Evolutionary conservation across 64 coral and sea anemone genomes (phyloP), one percentile per base, ranked within the genome.

Genomic region (Montipora cactus): DNA sequence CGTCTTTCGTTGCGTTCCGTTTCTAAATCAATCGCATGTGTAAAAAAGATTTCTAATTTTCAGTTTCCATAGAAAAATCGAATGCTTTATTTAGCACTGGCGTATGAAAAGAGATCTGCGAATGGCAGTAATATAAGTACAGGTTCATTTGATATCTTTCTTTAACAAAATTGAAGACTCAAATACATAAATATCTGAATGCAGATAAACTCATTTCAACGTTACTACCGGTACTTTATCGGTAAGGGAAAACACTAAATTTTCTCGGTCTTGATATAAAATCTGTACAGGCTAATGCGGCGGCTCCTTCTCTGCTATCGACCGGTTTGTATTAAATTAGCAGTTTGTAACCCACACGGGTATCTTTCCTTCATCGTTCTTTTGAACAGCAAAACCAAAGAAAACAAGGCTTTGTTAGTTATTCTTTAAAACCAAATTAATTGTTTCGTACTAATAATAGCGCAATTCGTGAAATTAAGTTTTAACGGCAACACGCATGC

Each of bases 221-320:
- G 44, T 69, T 20, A 69, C 53, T 57, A 47, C 7, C 18, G 44
- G 46, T 20, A 69, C 53, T 57, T 68, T 84, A 68, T 68, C 62
- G 16, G 28, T 14, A 44, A 46, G 14, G 67, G n/a, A 82, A 69
- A 70, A 57, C 6, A 57, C 53, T 57, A 6, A 1, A 8, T 57
- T 57, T 68, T 84, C 67, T 84, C 81, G 81, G 81, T 69, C 58
- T 47, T 59, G 14, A 84, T 84, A 84, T 19, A 47, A 3, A 9
- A 67, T 67, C 67, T 84, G 25, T 84, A 61, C 45, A 58, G 67
- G 45, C 46, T 48, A 61, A 44, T 44, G 81, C 62, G 25, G 19
- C 64, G 46, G 47, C 44, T 47, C 47, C 67, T 16, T 16, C 16
- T 59, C 62, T 12, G 59, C 44, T 59, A 48, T 84, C 59, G 10